A percentile compares a stretch with the other conserved stretches of the same genome.
phyloP scores from a whole-genome alignment of 2,888 invertebrate genomes.

The Thecophora atra region DNA sequence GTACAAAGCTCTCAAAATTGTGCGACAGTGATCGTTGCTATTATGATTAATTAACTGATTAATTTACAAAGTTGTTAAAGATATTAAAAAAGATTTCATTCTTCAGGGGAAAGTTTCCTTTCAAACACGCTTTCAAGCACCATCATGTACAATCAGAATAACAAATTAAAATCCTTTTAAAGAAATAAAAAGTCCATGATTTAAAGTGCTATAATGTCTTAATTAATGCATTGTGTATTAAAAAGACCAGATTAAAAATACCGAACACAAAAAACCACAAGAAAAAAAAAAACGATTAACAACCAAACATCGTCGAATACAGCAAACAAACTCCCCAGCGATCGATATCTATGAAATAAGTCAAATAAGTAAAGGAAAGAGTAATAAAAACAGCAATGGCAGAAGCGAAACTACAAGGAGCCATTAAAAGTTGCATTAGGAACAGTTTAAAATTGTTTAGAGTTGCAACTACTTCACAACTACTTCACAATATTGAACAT shows the following conservation, averaged over 20 bases:
- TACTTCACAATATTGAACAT: not conserved
- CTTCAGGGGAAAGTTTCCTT: too few species aligned
- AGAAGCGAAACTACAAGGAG: constrained; percentile 13
- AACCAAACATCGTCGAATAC: constrained; percentile 14
- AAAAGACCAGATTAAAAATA: constrained; percentile 26
- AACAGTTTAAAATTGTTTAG: constrained; percentile 35
- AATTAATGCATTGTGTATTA: constrained; percentile 29
- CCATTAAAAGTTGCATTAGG: constrained; percentile 28
- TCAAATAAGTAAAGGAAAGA: constrained; percentile 35
- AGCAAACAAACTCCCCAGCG: constrained; percentile 18
- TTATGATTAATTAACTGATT: too few species aligned
- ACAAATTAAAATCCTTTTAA: too few species aligned
- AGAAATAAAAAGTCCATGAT: constrained; percentile 25
- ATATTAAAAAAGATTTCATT: too few species aligned
- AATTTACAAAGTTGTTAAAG: too few species aligned
- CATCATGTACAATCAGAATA: not conserved
- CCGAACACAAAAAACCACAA: constrained; percentile 7
- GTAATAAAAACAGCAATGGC: not conserved
- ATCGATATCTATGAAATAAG: constrained; percentile 35
- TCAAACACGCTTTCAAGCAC: too few species aligned
- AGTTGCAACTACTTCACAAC: constrained; percentile 44
- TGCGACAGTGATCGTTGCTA: too few species aligned
- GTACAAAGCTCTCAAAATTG: too few species aligned
- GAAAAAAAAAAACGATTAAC: constrained; percentile 20
- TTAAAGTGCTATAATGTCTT: constrained; percentile 40